These are phyloP conservation scores for Ormyrus pomaceus DNA, from an alignment of 2,888 invertebrate species.

Conservation along the genomic window DNA sequence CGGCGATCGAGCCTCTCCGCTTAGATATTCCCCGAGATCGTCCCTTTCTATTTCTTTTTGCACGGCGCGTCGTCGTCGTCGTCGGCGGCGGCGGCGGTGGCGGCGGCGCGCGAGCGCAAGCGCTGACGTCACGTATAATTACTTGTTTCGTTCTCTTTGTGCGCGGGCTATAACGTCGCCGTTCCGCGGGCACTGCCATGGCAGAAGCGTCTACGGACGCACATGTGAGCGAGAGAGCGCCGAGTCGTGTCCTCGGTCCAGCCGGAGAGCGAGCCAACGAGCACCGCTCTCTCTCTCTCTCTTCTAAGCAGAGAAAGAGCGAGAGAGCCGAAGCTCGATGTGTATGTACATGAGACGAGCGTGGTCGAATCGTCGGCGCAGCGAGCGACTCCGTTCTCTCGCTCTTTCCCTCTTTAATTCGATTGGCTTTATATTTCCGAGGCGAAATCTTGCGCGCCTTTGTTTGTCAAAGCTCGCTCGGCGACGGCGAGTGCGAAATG, in stretches of 20 bases:
- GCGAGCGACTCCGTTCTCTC: no score
- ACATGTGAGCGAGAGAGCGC: conserved; percentile 25
- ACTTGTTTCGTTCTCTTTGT: conserved; percentile 62
- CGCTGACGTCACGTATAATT: conserved; percentile 72
- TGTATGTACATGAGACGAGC: no score
- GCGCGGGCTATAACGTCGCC: background rate
- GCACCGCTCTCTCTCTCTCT: no score
- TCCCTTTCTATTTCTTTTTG: conserved; percentile 48
- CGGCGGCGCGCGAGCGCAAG: no score
- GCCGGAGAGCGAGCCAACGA: conserved; percentile 21
- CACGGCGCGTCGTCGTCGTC: background rate
- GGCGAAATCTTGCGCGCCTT: no score
- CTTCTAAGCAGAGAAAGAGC: conserved; percentile 20
- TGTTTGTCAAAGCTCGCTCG: no score
- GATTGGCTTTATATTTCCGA: no score
- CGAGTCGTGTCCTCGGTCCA: conserved; percentile 45
- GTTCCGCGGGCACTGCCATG: no score
- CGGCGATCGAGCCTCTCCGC: background rate
- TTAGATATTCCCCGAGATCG: conserved; percentile 4
- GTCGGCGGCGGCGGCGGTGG: no score
- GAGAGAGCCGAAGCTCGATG: background rate
- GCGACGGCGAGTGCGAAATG: no score
- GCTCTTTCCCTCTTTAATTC: no score
- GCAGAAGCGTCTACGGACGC: background rate
- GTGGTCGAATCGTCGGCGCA: no score